These are phyloP conservation scores for Myathropa florea DNA, from an alignment of 2,888 invertebrate genomes.

Conservation along the genomic window DNA sequence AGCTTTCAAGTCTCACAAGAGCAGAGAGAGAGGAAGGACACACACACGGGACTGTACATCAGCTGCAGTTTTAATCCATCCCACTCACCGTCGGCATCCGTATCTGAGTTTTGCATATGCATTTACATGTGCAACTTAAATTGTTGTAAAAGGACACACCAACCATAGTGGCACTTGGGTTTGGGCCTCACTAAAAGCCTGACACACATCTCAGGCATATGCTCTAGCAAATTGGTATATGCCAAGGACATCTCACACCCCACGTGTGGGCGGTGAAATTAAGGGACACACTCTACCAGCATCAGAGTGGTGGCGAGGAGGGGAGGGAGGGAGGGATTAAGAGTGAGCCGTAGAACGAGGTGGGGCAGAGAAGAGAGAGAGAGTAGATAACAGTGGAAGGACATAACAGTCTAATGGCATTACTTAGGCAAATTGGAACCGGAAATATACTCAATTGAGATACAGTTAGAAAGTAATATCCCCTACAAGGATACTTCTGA, in stretches of 20 bases:
- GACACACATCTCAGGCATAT: slow-evolving; percentile 12
- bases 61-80: too few species aligned
- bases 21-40: background rate
- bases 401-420: slow-evolving; percentile 60
- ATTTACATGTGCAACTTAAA: background rate
- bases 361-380: background rate
- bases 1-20: background rate
- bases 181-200: slow-evolving; percentile 52
- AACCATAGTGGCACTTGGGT: slow-evolving; percentile 9
- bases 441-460: slow-evolving; percentile 55
- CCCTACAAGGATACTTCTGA: slow-evolving; percentile 4
- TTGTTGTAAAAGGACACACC: background rate
- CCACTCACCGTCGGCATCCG: background rate
- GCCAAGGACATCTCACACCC: slow-evolving; percentile 32
- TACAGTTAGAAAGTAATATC: background rate
- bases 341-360: background rate
- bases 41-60: too few species aligned
- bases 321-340: slow-evolving; percentile 13
- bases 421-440: slow-evolving; percentile 67
- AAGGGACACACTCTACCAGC: slow-evolving; percentile 4
- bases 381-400: background rate
- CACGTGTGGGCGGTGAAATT: background rate
- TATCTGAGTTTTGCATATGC: background rate
- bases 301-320: background rate
- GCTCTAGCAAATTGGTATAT: slow-evolving; percentile 32